Conservation (phyloP, 1,140 invertebrate genomes). For the Zeugodacus cucurbitae region DNA sequence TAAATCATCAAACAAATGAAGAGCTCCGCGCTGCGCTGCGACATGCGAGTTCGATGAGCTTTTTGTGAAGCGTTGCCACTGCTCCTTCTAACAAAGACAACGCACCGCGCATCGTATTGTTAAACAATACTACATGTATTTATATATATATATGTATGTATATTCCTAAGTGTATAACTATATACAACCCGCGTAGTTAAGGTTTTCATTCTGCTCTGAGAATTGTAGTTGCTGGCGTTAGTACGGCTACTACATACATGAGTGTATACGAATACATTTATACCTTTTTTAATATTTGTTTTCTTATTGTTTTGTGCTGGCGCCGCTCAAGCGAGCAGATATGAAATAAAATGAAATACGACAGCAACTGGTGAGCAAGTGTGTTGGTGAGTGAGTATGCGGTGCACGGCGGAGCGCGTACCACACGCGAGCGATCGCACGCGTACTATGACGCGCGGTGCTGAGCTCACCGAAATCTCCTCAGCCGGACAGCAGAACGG, state of each 20-base stretch:
- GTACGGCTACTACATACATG: neutral
- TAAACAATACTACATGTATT: neutral
- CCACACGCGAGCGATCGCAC: neutral
- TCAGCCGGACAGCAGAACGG: neutral
- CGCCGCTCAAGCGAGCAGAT: constrained; percentile 4
- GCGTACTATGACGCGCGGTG: neutral
- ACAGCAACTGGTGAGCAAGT: neutral
- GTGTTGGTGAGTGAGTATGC: neutral
- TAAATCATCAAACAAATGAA: too few species aligned
- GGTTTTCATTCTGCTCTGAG: neutral
- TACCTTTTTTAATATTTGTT: neutral
- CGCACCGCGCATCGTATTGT: too few species aligned
- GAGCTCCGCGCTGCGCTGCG: neutral
- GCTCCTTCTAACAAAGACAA: neutral
- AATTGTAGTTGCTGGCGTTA: neutral
- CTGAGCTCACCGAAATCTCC: neutral
- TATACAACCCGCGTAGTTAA: neutral
- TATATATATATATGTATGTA: neutral
- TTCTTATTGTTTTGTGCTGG: neutral
- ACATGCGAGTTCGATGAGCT: neutral
- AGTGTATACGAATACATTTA: neutral
- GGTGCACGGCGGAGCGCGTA: neutral
- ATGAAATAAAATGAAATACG: constrained; percentile 26
- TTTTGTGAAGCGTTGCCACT: neutral
- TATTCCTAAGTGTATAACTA: neutral